A percentile compares a stretch with the other conserved stretches of the same genome.
phyloP scores from a whole-genome alignment of 1,140 invertebrate species.

The Platorchestia sp. region DNA sequence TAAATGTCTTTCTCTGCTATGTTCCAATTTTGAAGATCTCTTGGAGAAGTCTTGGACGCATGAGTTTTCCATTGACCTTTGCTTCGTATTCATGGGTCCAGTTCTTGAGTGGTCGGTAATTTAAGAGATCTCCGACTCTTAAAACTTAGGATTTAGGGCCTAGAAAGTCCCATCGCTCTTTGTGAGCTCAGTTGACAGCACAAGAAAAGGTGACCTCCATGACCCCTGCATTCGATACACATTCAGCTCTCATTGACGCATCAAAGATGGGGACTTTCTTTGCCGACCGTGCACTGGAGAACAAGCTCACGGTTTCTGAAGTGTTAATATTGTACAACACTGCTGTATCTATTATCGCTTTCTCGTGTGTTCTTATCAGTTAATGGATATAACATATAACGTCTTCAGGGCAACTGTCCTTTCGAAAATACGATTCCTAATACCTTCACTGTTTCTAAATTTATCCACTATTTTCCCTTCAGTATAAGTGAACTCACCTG shows the following conservation, averaged over 20 bases:
- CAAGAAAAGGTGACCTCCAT: not conserved
- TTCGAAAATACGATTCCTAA: too few relatives aligned
- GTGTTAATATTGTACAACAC: not conserved
- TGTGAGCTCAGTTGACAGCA: not conserved
- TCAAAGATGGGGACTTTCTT: not conserved
- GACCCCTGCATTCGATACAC: not conserved
- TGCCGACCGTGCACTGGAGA: not conserved
- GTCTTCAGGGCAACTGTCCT: too few relatives aligned
- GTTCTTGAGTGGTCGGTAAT: not conserved
- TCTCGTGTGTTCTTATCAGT: too few relatives aligned
- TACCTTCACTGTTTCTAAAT: too few relatives aligned
- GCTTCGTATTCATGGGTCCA: not conserved
- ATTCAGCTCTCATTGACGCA: not conserved
- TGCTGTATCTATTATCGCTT: too few relatives aligned
- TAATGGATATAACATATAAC: too few relatives aligned
- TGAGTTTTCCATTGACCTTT: not conserved
- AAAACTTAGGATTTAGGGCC: not conserved
- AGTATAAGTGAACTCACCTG: too few relatives aligned
- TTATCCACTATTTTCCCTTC: too few relatives aligned
- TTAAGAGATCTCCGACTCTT: not conserved
- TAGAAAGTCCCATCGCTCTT: not conserved
- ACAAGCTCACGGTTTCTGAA: not conserved
- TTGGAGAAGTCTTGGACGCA: too few relatives aligned
- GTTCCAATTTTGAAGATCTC: not conserved
- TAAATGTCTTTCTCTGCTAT: not conserved